Evolutionary conservation across 2,797 vertebrate genomes (phyloP).

Genomic region (Echeneis naucrates): DNA sequence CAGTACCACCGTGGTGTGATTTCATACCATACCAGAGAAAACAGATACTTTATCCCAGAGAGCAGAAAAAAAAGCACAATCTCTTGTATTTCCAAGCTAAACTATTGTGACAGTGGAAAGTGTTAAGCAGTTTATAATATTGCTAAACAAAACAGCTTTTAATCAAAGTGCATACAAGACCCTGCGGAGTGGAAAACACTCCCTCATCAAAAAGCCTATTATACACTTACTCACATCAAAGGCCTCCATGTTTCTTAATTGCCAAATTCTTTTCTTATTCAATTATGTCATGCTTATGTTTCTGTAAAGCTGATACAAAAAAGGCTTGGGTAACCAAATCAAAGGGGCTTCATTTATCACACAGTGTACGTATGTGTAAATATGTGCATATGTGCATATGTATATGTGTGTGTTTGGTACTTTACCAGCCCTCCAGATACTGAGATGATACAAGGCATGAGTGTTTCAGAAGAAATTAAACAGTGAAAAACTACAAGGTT

Average conservation of each 20-base stretch:
- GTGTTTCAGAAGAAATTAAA: constrained; percentile 76
- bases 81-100: constrained; percentile 62
- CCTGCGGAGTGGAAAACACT: constrained; percentile 75
- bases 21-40: constrained; percentile 20
- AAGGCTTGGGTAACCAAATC: constrained; percentile 68
- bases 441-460: constrained; percentile 59
- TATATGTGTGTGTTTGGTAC: constrained; percentile 38
- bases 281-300: constrained; percentile 78
- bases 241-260: constrained; percentile 77
- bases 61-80: constrained; percentile 42
- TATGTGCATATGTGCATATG: constrained; percentile 40
- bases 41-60: constrained; percentile 26
- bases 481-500: constrained; percentile 78
- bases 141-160: constrained; percentile 81
- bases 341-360: constrained; percentile 73
- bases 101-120: constrained; percentile 75
- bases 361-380: constrained; percentile 66
- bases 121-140: constrained; percentile 76
- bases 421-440: constrained; percentile 65
- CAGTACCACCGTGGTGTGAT: constrained; percentile 11
- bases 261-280: constrained; percentile 78
- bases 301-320: constrained; percentile 70
- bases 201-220: constrained; percentile 80
- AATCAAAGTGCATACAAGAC: constrained; percentile 77
- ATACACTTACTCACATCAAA: constrained; percentile 82